Percentiles rank a stretch among this genome's conserved stretches.
Evolutionary conservation across 2,113 vertebrate genomes (phyloP).

Genomic region (Elaphurus davidianus): DNA sequence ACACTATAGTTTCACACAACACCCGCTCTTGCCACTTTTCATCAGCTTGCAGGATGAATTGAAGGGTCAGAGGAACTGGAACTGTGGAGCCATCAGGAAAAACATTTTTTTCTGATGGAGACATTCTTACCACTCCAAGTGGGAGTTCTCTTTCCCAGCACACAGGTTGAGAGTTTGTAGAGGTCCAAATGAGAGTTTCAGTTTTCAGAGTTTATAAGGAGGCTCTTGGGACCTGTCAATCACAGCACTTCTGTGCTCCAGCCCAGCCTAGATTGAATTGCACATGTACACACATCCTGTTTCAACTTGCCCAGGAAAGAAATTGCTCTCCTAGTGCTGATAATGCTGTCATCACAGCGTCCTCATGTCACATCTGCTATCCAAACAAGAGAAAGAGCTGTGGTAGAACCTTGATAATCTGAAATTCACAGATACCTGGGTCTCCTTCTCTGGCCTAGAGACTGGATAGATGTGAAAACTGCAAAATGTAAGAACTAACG

Average conservation of each 20-base stretch:
- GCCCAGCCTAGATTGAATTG: background rate
- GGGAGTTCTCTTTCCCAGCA: background rate
- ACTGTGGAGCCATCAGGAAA: background rate
- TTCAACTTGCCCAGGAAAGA: background rate
- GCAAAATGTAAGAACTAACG: background rate
- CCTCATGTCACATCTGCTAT: background rate
- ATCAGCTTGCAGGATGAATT: background rate
- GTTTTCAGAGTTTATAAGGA: background rate
- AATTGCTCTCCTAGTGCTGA: background rate
- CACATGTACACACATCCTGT: background rate
- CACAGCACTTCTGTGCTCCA: background rate
- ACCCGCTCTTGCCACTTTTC: background rate
- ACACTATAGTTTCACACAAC: background rate
- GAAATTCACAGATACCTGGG: background rate
- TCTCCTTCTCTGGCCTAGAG: background rate
- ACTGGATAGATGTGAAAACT: background rate
- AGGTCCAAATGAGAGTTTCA: constrained; percentile 5
- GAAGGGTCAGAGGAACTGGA: background rate
- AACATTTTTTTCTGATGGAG: background rate
- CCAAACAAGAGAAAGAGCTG: background rate
- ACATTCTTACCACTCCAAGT: background rate
- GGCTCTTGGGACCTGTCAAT: background rate
- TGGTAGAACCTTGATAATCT: background rate
- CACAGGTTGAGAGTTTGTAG: background rate
- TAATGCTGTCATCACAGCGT: constrained; percentile 10